Evolutionary conservation across 2,113 vertebrate genomes (phyloP), one percentile per base, ranked within the genome.

Genomic region (Hyla sarda): DNA sequence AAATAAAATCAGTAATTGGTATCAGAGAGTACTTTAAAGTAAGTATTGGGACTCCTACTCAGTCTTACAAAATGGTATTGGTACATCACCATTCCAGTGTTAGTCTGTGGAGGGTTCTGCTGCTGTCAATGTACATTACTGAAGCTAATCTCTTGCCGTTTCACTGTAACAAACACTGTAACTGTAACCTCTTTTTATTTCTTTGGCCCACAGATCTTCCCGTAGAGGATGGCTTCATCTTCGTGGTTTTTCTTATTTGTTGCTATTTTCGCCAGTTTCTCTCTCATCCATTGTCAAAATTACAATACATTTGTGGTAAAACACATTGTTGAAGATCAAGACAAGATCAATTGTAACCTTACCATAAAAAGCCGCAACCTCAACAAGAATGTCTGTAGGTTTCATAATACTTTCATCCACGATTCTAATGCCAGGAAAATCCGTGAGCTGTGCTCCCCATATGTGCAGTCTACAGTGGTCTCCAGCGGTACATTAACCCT

Each of bases 351-450:
- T 19, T 85, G 83, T 45, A 85, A 85, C n/a, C 23, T 19, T 28
- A 85, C 75, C 19, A 85, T 85, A 34, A 79, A 54, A 17, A 21
- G 69, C 0, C 58, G 83, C 9, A 78, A 85, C 30, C n/a, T 85
- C 45, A 52, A 34, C 23, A 77, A 5, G 32, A 37, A 85, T 32
- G 7, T 3, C 0, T 85, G 83, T 32, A 78, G 74, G 76, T 25
- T 2, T n/a, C 74, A 2, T 19, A 85, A 85, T 65, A 85, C 83
- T 19, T 85, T 85, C n/a, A 85, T 85, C 45, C 83, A 85, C 30
- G 83, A 85, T 71, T 69, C 74, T 5, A 14, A 78, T 78, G 83
- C 58, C 12, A 78, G 11, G 8, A 67, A 28, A 69, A 28, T 85
- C 3, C 76, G 23, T 12, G 60, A 67, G 6, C 1, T 79, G 75